A percentile compares a stretch with the other conserved stretches of the same genome.
Evolutionary conservation across 2,113 vertebrate genomes (phyloP).

Genomic region (Oreochromis aureus): DNA sequence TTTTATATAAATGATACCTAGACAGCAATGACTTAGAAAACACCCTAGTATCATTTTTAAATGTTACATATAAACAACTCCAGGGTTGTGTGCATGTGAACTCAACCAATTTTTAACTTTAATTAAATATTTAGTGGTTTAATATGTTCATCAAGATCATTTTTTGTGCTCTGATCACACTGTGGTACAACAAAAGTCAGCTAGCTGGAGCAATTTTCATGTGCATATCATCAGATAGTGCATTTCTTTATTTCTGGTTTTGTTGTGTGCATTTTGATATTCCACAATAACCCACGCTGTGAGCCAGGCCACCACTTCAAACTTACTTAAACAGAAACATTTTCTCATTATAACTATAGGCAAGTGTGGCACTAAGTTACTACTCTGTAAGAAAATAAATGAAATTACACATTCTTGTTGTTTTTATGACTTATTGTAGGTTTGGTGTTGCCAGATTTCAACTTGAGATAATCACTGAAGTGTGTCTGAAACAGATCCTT

Average conservation of each 20-base stretch:
- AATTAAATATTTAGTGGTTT: neutral
- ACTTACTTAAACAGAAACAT: neutral
- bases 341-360: neutral
- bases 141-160: neutral
- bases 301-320: neutral
- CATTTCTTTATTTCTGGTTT: neutral
- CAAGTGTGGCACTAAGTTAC: neutral
- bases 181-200: neutral
- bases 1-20: neutral
- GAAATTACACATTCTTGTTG: neutral
- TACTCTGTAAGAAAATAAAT: neutral
- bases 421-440: neutral
- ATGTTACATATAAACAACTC: neutral
- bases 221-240: accelerated
- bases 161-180: neutral
- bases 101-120: neutral
- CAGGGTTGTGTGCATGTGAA: neutral
- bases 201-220: neutral
- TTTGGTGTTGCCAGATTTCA: neutral
- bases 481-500: neutral
- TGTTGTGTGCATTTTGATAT: neutral
- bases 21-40: neutral
- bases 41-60: neutral
- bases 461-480: neutral
- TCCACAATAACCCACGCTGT: neutral